Percentiles rank a stretch among this genome's conserved stretches.
Evolutionary conservation across 2,888 invertebrate genomes (phyloP).

Genomic region (Argynnis bischoffii): DNA sequence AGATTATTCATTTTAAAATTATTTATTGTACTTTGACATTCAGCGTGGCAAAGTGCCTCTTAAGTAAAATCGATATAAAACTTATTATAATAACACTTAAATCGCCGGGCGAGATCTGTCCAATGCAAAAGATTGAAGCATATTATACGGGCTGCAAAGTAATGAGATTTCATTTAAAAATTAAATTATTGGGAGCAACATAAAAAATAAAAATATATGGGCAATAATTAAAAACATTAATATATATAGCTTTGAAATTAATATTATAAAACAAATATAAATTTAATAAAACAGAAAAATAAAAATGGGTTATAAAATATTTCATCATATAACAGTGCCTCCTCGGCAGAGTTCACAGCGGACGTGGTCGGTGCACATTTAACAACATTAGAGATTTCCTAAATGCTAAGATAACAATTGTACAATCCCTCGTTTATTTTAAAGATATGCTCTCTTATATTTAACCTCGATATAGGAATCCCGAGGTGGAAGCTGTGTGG

Average conservation of each 20-base stretch:
- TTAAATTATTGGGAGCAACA: no score
- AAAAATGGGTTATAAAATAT: neutral
- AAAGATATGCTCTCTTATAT: slow-evolving; percentile 48
- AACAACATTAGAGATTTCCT: slow-evolving; percentile 37
- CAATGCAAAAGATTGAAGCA: slow-evolving; percentile 48
- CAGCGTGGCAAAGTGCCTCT: slow-evolving; percentile 68
- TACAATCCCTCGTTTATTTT: slow-evolving; percentile 43
- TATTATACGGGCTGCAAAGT: slow-evolving; percentile 32
- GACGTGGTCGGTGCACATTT: slow-evolving; percentile 37
- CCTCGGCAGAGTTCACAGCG: neutral
- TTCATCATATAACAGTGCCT: neutral
- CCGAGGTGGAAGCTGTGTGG: slow-evolving; percentile 29
- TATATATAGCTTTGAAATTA: neutral
- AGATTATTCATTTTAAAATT: slow-evolving; percentile 64
- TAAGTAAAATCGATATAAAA: slow-evolving; percentile 77
- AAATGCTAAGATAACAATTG: slow-evolving; percentile 43
- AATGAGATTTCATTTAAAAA: no score
- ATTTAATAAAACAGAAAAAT: neutral
- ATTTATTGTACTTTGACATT: slow-evolving; percentile 78
- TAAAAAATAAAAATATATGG: no score
- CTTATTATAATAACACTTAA: slow-evolving; percentile 61
- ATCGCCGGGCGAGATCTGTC: slow-evolving; percentile 54
- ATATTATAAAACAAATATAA: slow-evolving; percentile 2
- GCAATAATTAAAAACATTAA: no score
- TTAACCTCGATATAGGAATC: slow-evolving; percentile 43